Evolutionary conservation across 2,113 vertebrate species (phyloP), one percentile per base, ranked within the genome.

Genomic region (Gallinago paraguaiae): DNA sequence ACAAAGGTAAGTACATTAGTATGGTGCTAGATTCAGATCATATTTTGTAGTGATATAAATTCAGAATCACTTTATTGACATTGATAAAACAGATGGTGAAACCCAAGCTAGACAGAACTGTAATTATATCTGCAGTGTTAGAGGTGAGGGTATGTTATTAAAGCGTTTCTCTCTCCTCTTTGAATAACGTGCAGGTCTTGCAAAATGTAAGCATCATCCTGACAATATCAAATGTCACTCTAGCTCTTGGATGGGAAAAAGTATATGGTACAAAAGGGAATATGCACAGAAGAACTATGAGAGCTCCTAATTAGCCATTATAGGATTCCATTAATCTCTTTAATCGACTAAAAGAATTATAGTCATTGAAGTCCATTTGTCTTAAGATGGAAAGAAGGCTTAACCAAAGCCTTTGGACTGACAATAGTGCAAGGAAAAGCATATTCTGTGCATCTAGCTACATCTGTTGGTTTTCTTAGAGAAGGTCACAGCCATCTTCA

Each of bases 321-420:
- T 81, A 95, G 86, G 84, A 95, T 96, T 97, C 67, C 75, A 93
- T 96, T 97, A 92, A 96, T 97, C 91, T 93, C 93, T 96, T 82
- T 84, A 85, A 80, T 86, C 13, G 45, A 96, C 92, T 95, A 93
- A 92, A 93, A 74, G 68, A 95, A 86, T 82, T 95, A 94, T 48
- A 67, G 70, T 41, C 69, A 50, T 79, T 94, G 56, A 69, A 85
- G 60, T 93, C 91, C 82, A 43, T 93, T 96, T 94, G 61, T 95
- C 94, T 94, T 94, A 88, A 94, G 83, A 59, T 95, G 94, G 97
- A 91, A 97, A 86, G 87, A 90, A 86, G 93, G 82, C 77, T 95
- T 96, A 96, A 76, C 60, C 72, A 90, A 92, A 88, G 81, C 81
- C 84, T 93, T 59, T 63, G 78, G 82, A 61, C 46, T 95, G 92